Evolutionary conservation across 35 echinoderm and acorn worm genomes (phyloP).

Genomic region (Lytechinus pictus): DNA sequence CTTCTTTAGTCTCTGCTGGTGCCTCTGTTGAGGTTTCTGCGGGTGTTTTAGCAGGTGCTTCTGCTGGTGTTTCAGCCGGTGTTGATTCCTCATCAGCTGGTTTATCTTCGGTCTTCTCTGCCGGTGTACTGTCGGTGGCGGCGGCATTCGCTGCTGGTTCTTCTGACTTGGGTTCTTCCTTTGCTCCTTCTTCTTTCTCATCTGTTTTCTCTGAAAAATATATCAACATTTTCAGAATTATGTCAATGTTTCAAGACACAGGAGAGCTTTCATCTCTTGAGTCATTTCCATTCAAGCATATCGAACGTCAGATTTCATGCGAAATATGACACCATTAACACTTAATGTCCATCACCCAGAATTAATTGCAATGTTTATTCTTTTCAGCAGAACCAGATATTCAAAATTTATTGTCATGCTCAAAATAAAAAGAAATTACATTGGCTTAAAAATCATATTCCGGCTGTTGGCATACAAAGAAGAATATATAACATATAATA

Average conservation of each 20-base stretch:
- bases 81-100: not conserved
- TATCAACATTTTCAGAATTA: not conserved
- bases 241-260: not conserved
- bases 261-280: not conserved
- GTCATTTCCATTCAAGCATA: not conserved
- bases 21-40: not conserved
- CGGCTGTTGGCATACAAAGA: no score
- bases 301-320: no score
- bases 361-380: no score
- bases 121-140: not conserved
- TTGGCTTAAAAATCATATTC: no score
- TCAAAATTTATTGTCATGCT: no score
- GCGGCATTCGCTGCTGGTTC: not conserved
- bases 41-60: not conserved
- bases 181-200: conserved; percentile 60
- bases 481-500: no score
- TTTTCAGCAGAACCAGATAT: no score
- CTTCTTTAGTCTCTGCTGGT: not conserved
- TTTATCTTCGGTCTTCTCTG: conserved; percentile 45
- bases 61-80: not conserved
- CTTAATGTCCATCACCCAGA: no score
- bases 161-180: conserved; percentile 53
- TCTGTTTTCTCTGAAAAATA: conserved; percentile 5
- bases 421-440: no score
- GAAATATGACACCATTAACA: no score